phyloP scores from a whole-genome alignment of 1,140 invertebrate species.

The Zaprionus vittiger region DNA sequence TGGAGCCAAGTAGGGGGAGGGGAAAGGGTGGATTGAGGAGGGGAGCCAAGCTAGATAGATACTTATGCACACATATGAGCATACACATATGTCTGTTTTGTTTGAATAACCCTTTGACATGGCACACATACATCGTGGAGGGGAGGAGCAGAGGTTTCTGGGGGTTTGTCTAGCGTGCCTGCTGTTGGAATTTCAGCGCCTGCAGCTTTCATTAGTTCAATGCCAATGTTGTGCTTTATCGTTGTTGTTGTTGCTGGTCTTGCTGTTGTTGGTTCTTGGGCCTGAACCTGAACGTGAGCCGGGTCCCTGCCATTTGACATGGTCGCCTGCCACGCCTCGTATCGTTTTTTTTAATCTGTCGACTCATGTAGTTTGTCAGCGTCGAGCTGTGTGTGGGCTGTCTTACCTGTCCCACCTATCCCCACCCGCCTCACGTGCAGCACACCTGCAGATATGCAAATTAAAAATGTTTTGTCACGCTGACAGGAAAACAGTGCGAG shows the following conservation, averaged over 20 bases:
- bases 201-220: slow-evolving; percentile 74
- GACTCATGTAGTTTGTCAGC: slow-evolving; percentile 41
- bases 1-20: neutral
- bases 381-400: slow-evolving; percentile 19
- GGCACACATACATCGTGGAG: slow-evolving; percentile 3
- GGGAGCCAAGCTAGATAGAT: neutral
- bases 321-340: slow-evolving; percentile 6
- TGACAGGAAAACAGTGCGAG: neutral
- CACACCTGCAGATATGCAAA: slow-evolving; percentile 61
- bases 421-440: slow-evolving; percentile 30
- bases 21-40: neutral
- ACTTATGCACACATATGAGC: neutral
- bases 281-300: slow-evolving; percentile 20
- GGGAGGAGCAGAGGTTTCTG: neutral
- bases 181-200: slow-evolving; percentile 39
- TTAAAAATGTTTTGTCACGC: slow-evolving; percentile 48
- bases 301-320: slow-evolving; percentile 26
- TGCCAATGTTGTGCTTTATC: slow-evolving; percentile 62
- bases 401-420: slow-evolving; percentile 9
- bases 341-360: slow-evolving; percentile 61
- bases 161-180: neutral
- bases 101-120: slow-evolving; percentile 37
- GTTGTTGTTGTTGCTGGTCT: neutral
- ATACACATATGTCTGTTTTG: slow-evolving; percentile 1
- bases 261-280: slow-evolving; percentile 15